Evolutionary conservation across 2,888 invertebrate species (phyloP).

Genomic region (Lasioglossum lativentre): DNA sequence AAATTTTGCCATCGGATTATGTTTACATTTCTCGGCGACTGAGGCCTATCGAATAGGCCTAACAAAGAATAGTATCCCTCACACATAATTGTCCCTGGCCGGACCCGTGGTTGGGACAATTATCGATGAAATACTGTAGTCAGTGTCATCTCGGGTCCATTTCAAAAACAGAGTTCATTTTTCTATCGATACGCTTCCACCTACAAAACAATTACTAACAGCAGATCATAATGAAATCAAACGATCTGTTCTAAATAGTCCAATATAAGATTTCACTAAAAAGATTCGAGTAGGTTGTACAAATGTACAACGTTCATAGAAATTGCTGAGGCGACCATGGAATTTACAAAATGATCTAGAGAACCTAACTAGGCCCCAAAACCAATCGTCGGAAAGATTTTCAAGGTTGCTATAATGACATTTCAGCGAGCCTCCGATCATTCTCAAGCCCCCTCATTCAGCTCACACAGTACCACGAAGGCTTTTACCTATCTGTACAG

Average conservation of each 20-base stretch:
- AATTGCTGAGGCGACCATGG: background rate
- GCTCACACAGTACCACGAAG: constrained; percentile 29
- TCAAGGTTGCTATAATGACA: background rate
- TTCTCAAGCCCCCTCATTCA: background rate
- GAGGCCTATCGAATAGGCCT: no score
- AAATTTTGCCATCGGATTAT: no score
- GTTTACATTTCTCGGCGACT: no score
- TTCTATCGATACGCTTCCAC: no score
- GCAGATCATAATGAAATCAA: background rate
- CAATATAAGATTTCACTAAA: background rate
- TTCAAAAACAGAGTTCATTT: background rate
- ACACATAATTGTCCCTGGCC: no score
- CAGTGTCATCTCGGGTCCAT: background rate
- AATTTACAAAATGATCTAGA: background rate
- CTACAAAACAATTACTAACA: background rate
- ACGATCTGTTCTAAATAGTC: background rate
- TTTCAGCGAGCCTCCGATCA: background rate
- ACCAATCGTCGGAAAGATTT: background rate
- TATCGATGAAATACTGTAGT: no score
- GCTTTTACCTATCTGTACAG: constrained; percentile 64
- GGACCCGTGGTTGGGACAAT: no score
- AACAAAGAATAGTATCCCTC: no score
- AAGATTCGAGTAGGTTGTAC: background rate
- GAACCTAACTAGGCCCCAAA: background rate
- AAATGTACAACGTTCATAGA: background rate